Evolutionary conservation across 1,140 invertebrate species (phyloP).

Genomic region (Neodiprion virginianus): DNA sequence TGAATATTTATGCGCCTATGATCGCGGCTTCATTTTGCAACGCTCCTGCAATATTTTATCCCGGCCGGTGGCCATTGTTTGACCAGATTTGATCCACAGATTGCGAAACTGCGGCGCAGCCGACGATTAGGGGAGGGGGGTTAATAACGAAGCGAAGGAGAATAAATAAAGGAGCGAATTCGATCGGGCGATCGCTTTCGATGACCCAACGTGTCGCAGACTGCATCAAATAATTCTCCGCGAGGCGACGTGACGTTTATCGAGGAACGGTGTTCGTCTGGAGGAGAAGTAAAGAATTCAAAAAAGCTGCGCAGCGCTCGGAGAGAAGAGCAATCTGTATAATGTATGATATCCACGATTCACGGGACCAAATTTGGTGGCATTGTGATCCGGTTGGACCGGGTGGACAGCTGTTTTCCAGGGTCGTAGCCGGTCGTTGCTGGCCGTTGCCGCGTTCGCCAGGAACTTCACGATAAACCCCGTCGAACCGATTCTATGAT

Average conservation of each 20-base stretch:
- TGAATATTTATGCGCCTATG: conserved; percentile 41
- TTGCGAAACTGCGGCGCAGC: too few species aligned
- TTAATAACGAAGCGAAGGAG: too few species aligned
- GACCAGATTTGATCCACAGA: conserved; percentile 30
- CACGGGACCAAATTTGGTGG: conserved; percentile 46
- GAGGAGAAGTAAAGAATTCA: not conserved
- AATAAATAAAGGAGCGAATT: too few species aligned
- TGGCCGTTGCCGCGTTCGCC: not conserved
- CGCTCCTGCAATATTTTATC: conserved; percentile 30
- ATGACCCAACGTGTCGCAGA: too few species aligned
- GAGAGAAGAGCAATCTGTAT: conserved; percentile 29
- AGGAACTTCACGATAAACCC: conserved; percentile 1
- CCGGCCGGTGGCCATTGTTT: not conserved
- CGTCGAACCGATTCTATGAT: conserved; percentile 48
- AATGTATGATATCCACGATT: conserved; percentile 20
- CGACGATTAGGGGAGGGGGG: too few species aligned
- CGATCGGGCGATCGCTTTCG: too few species aligned
- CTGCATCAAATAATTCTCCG: not conserved
- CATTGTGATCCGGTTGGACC: conserved; percentile 29
- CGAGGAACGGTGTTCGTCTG: too few species aligned
- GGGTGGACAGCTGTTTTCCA: conserved; percentile 45
- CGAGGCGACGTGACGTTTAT: not conserved
- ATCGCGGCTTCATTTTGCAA: not conserved
- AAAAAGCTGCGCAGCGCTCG: not conserved
- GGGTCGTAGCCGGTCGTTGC: conserved; percentile 28